Base-by-base conservation (phyloP, 2,113 vertebrate genomes). In the Benitochromis conjunctus region DNA sequence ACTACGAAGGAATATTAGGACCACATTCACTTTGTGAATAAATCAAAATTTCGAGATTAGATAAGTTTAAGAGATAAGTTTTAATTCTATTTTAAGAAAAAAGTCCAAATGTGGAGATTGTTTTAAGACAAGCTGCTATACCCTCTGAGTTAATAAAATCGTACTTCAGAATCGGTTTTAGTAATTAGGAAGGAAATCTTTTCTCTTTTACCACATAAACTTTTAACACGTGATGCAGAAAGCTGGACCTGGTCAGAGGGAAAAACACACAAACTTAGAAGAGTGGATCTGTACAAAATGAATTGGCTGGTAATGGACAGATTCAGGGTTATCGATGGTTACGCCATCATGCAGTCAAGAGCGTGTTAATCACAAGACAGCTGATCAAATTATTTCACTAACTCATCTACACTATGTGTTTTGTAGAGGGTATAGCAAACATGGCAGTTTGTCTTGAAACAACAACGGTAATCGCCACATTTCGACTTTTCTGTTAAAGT, bases 1-100 rank as follows among this genome's bases (percentile, higher is more conserved):
- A 13, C 6, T 21, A 1, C 0, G 0, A 36, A 36, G 0, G 31
- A 62, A 3, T 38, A 38, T 38, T 9, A 38, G 31, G 6, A 34
- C 60, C 60, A 38, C 1, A 1, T 21, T 38, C 60, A 55, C 21
- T 55, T 55, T 55, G n/a, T 21, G 53, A 55, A 55, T 55, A 64
- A 38, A 0, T 64, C 19, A 8, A 21, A 21, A 64, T 64, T 64
- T 64, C 0, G 19, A 64, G 34, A 64, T 8, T 38, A 21, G n/a
- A n/a, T n/a, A n/a, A n/a, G n/a, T n/a, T n/a, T n/a, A n/a, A n/a
- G n/a, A n/a, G n/a, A n/a, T n/a, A 64, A 64, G 60, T 64, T 19
- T 64, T 64, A 64, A 64, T 38, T 38, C 2, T 64, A 21, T 38
- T 64, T 64, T 21, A 10, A 64, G 3, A 6, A 19, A 13, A 64